phyloP scores from a whole-genome alignment of 2,113 vertebrate species.

The Stigmatopora nigra region DNA sequence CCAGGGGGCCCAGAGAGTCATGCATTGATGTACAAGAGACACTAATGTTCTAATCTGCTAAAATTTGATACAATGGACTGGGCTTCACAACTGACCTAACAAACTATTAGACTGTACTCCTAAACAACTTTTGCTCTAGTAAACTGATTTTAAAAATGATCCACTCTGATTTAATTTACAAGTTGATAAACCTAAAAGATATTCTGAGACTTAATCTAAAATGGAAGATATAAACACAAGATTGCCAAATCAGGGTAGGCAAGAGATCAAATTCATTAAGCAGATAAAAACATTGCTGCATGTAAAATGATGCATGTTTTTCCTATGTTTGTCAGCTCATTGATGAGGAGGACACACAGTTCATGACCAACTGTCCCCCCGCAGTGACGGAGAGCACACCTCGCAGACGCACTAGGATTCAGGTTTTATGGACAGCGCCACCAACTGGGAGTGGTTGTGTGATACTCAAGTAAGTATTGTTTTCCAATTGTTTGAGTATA shows the following conservation, averaged over 20 bases:
- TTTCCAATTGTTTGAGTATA: background rate
- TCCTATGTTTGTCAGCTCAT: constrained; percentile 74
- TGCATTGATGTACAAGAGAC: no score
- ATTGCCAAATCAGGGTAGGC: background rate
- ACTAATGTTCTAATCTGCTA: no score
- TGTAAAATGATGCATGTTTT: background rate
- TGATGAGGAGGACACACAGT: constrained; percentile 91
- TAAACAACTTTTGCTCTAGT: no score
- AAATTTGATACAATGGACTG: no score
- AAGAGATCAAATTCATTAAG: background rate
- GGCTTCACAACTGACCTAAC: no score
- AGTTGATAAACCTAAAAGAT: no score
- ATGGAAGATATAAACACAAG: background rate
- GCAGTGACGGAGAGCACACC: constrained; percentile 92
- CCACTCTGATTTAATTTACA: no score
- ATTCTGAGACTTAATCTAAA: background rate
- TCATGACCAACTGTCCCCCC: constrained; percentile 90
- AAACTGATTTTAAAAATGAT: no score
- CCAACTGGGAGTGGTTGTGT: constrained; percentile 81
- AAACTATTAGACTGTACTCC: no score
- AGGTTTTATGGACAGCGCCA: constrained; percentile 91
- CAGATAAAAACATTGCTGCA: background rate
- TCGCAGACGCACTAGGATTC: constrained; percentile 84
- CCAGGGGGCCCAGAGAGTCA: no score
- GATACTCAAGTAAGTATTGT: constrained; percentile 79